Evolutionary conservation across 2,113 vertebrate species (phyloP), one percentile per base, ranked within the genome.

Genomic region (Semnornis frantzii): DNA sequence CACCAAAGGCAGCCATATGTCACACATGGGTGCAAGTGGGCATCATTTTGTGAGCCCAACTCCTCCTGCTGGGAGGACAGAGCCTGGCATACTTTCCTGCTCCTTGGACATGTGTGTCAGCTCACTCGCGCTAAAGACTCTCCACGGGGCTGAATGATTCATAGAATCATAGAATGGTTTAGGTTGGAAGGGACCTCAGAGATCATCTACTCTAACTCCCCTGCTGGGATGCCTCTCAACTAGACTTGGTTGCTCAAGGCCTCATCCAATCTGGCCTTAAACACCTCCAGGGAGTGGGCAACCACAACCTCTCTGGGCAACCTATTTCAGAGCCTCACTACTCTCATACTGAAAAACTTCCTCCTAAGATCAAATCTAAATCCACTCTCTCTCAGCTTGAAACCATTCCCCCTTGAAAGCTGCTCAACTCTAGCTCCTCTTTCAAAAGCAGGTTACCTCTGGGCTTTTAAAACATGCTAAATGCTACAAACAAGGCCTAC

Each of bases 1-100:
- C 0, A 4, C 9, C 1, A 12, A 28, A 69, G 1, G 3, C 12
- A 65, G 27, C 11, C 7, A 2, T 27, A 33, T 23, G 13, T 55
- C n/a, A 27, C 33, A 4, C 0, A 65, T 0, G 5, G 25, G 27
- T 15, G 33, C 6, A 10, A 0, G 3, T 5, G 50, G 42, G 16
- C 28, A 34, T 50, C 16, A 6, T 27, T 27, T 55, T 2, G 6
- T 42, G 39, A 27, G 23, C 66, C 34, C 8, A 4, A 15, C 44
- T 57, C 4, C 2, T 6, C 4, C 2, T 8, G 17, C 6, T 2
- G 3, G 5, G 14, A 37, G n/a, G 48, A 64, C 24, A 68, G 58
- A 46, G 21, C 39, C 8, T 9, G 42, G 55, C 31, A 34, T 0
- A 0, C 27, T 8, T 20, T 31, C 14, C 33, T 4, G 1, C 9